Evolutionary conservation across 2,113 vertebrate species (phyloP).

Genomic region (Petrocephalus zakoni): DNA sequence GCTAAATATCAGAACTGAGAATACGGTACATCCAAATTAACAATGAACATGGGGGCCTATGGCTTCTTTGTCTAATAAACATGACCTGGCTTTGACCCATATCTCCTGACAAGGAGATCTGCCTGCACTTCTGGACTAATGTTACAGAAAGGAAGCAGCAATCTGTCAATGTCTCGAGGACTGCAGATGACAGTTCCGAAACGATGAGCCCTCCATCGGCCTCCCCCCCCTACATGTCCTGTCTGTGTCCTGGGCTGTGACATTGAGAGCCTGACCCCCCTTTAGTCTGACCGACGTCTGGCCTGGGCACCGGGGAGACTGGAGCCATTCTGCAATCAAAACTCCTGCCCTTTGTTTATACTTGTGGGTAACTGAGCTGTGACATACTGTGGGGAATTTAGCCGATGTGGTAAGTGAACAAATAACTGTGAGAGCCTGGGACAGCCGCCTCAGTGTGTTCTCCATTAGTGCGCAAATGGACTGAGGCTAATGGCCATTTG

Average conservation of each 20-base stretch:
- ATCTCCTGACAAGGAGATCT: slow-evolving; percentile 35
- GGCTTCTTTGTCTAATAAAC: slow-evolving; percentile 37
- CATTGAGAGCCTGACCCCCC: neutral
- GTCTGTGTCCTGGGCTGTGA: slow-evolving; percentile 41
- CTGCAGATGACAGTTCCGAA: neutral
- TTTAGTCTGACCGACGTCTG: neutral
- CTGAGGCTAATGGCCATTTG: slow-evolving; percentile 26
- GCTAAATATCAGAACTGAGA: slow-evolving; percentile 33
- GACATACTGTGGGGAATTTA: slow-evolving; percentile 12
- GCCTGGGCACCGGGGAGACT: neutral
- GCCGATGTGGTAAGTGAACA: slow-evolving; percentile 10
- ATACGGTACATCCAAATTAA: slow-evolving; percentile 45
- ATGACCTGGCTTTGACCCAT: slow-evolving; percentile 42
- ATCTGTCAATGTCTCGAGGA: slow-evolving; percentile 33
- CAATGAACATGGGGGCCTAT: slow-evolving; percentile 42
- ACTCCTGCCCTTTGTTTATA: slow-evolving; percentile 18
- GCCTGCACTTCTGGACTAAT: slow-evolving; percentile 29
- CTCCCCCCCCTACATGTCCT: slow-evolving; percentile 47
- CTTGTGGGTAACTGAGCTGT: neutral
- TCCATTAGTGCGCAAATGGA: slow-evolving; percentile 26
- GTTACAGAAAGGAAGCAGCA: slow-evolving; percentile 30
- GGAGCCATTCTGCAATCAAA: slow-evolving; percentile 13
- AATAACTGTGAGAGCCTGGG: slow-evolving; percentile 12
- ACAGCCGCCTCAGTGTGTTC: neutral
- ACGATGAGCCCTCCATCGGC: neutral